These are phyloP conservation scores for Cecropterus lyciades DNA, from an alignment of 1,140 invertebrate genomes.

Conservation along the genomic window DNA sequence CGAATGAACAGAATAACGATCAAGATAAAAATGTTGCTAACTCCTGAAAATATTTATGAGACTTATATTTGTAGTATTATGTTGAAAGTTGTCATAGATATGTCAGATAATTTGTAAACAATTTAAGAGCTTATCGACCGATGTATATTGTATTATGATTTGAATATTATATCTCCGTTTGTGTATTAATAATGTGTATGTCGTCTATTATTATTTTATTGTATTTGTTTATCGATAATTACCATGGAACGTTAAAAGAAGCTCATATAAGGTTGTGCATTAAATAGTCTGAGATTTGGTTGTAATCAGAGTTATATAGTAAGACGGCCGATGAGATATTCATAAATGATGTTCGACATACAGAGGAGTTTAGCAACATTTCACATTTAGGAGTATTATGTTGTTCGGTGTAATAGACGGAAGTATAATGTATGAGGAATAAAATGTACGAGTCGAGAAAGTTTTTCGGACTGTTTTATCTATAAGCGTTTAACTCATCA, in stretches of 20 bases:
- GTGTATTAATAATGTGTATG: constrained; percentile 18
- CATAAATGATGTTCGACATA: constrained; percentile 14
- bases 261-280: constrained; percentile 72
- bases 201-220: constrained; percentile 12
- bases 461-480: constrained; percentile 22
- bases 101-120: constrained; percentile 5
- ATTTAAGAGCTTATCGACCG: not conserved
- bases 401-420: constrained; percentile 28
- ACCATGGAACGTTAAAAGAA: constrained; percentile 36
- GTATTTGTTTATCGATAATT: constrained; percentile 12
- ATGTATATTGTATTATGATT: constrained; percentile 1
- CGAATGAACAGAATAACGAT: constrained; percentile 46
- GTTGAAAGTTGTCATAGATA: constrained; percentile 5
- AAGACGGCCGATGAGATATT: constrained; percentile 17
- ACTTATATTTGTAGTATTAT: constrained; percentile 5
- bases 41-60: constrained; percentile 45
- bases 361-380: constrained; percentile 68
- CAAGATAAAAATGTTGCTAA: constrained; percentile 62
- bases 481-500: constrained; percentile 29
- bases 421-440: constrained; percentile 12
- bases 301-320: constrained; percentile 48
- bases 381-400: constrained; percentile 34
- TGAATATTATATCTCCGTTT: constrained; percentile 9
- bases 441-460: constrained; percentile 24
- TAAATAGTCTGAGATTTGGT: constrained; percentile 58